Base-by-base conservation (phyloP, 1,140 invertebrate genomes). In the Caenorhabditis tropicalis region DNA sequence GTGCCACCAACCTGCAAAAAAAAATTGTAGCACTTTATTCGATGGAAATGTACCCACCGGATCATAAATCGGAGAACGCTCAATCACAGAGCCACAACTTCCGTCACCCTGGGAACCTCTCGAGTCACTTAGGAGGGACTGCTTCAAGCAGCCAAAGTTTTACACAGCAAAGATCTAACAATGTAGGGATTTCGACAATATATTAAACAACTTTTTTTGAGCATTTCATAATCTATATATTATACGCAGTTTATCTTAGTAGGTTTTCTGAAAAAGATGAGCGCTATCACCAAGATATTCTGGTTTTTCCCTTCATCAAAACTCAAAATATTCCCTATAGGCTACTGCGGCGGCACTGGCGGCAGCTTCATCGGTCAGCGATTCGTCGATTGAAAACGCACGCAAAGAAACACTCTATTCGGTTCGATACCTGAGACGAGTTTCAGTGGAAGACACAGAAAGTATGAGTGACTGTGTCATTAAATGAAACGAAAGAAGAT, bases 391-490 rank as follows among this genome's bases (percentile, higher is more conserved):
- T 31, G 56, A 43, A 43, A 43, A 43, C 19, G 24, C 19, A 56
- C 51, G 51, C 51, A 53, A 19, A 65, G 81, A 21, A 39, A 58
- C 81, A 65, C 60, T 21, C 65, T 74, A n/a, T 74, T 74, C 65
- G 65, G 65, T 46, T 46, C 65, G 36, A 74, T 74, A 74, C 21
- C 21, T 10, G 82, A 82, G n/a, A 82, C 82, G 10, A 82, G 82
- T 74, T 48, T 82, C 33, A 58, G 60, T 51, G 82, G 82, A 70
- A 65, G 82, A 46, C 82, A 56, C 10, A 46, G 82, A 48, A 82
- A 82, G 82, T 82, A 65, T 15, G 53, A 56, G n/a, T n/a, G n/a
- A 56, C 9, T 51, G 16, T n/a, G 6, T n/a, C n/a, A 6, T 19
- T n/a, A 51, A 51, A n/a, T 4, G 5, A 51, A 0, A 12, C 4